Percentiles rank a stretch among this genome's conserved stretches.
Conservation (phyloP, 2,888 invertebrate species). For the Cheilosia vernalis region DNA sequence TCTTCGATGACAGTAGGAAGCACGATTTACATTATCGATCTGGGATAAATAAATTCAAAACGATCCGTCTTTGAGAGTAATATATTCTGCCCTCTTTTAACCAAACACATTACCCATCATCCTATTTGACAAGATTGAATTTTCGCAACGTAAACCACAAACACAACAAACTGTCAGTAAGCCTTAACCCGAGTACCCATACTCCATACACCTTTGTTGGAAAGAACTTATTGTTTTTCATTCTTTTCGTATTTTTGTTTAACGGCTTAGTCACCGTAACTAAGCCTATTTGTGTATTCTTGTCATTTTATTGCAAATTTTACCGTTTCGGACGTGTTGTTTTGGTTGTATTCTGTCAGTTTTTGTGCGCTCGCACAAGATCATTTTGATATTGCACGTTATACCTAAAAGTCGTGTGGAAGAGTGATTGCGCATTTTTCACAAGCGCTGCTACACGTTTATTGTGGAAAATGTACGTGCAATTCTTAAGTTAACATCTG, state of each 20-base stretch:
- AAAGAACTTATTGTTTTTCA: background rate
- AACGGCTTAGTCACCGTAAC: slow-evolving; percentile 6
- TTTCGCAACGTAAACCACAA: background rate
- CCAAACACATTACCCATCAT: no score
- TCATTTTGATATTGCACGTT: slow-evolving; percentile 43
- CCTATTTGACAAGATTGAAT: background rate
- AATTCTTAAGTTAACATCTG: slow-evolving; percentile 18
- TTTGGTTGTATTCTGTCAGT: slow-evolving; percentile 31
- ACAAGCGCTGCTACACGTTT: background rate
- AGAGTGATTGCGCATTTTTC: slow-evolving; percentile 20
- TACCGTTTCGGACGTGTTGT: slow-evolving; percentile 53
- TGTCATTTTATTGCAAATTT: slow-evolving; percentile 32
- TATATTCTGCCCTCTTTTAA: no score
- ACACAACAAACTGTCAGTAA: background rate
- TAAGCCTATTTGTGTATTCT: slow-evolving; percentile 44
- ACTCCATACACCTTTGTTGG: background rate
- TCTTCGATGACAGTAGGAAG: no score
- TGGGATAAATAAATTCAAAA: no score
- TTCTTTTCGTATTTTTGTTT: background rate
- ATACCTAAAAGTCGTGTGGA: slow-evolving; percentile 21
- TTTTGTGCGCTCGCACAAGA: slow-evolving; percentile 30
- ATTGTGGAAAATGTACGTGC: background rate
- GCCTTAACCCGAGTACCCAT: background rate
- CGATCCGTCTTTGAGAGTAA: no score
- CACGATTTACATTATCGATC: no score